Percentiles rank a stretch among this genome's conserved stretches.
phyloP scores from a whole-genome alignment of 1,140 invertebrate species.

The Macrostomum lignano region DNA sequence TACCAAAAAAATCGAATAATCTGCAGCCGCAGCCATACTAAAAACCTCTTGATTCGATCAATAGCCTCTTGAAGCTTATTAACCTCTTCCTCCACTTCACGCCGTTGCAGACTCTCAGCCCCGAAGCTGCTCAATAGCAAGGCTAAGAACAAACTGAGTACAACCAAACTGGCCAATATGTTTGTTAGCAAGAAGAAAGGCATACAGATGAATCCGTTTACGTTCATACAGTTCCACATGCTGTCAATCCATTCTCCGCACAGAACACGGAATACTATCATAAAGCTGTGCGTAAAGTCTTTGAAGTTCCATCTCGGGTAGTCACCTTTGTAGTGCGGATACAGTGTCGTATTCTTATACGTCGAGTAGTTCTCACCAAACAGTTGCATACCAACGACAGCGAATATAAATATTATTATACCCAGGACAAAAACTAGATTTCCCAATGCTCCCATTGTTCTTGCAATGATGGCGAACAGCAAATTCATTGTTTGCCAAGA shows the following conservation, averaged over 20 bases:
- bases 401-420: conserved; percentile 94
- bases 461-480: conserved; percentile 86
- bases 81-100: conserved; percentile 41
- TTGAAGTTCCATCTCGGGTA: conserved; percentile 77
- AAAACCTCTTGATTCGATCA: conserved; percentile 62
- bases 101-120: conserved; percentile 31
- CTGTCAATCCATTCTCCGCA: conserved; percentile 97
- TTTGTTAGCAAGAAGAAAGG: conserved; percentile 85
- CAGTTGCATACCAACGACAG: conserved; percentile 87
- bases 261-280: conserved; percentile 85
- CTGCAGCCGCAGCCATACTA: conserved; percentile 44
- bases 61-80: conserved; percentile 91
- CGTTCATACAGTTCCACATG: conserved; percentile 86
- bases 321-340: conserved; percentile 9
- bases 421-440: conserved; percentile 81
- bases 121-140: conserved; percentile 92
- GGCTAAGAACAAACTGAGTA: conserved; percentile 90
- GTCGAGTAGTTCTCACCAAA: conserved; percentile 60
- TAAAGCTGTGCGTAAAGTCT: conserved; percentile 86
- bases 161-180: conserved; percentile 83
- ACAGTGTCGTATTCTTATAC: conserved; percentile 13
- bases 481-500: conserved; percentile 92
- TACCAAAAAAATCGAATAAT: no score
- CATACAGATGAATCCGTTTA: conserved; percentile 58
- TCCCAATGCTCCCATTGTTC: conserved; percentile 79